A percentile compares a stretch with the other conserved stretches of the same genome.
These are phyloP conservation scores for Chitala chitala DNA, from an alignment of 2,113 vertebrate genomes.

Conservation along the genomic window DNA sequence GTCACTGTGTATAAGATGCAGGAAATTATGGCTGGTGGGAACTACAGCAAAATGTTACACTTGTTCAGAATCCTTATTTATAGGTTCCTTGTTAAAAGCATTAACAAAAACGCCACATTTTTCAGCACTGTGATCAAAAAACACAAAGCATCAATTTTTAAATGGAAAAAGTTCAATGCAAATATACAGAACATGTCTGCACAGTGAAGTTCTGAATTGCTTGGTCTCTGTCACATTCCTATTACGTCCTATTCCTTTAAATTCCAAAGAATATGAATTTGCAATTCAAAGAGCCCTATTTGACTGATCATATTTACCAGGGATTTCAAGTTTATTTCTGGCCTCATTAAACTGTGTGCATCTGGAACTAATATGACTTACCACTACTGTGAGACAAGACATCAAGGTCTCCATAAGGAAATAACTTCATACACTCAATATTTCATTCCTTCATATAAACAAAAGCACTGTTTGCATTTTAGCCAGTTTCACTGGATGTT, in stretches of 20 bases:
- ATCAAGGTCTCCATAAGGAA: neutral
- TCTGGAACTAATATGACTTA: conserved; percentile 11
- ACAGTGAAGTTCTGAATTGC: neutral
- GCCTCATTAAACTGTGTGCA: conserved; percentile 31
- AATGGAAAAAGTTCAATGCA: neutral
- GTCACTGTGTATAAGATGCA: too few relatives aligned
- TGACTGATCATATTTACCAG: conserved; percentile 35
- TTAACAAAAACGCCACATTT: neutral
- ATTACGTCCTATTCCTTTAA: neutral
- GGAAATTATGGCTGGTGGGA: too few relatives aligned
- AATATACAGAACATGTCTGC: too few relatives aligned
- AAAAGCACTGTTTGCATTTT: neutral
- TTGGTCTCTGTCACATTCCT: neutral
- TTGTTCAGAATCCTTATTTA: too few relatives aligned
- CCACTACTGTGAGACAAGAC: neutral
- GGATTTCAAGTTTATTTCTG: conserved; percentile 35
- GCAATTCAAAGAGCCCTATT: conserved; percentile 33
- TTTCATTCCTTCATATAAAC: neutral
- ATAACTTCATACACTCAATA: neutral
- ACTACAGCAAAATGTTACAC: too few relatives aligned
- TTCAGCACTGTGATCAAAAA: neutral
- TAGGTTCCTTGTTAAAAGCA: too few relatives aligned
- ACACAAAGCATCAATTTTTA: too few relatives aligned
- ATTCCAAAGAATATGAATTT: neutral
- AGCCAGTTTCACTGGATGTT: too few relatives aligned